phyloP scores from a whole-genome alignment of 1,140 invertebrate genomes.

The Sycobia sp. region DNA sequence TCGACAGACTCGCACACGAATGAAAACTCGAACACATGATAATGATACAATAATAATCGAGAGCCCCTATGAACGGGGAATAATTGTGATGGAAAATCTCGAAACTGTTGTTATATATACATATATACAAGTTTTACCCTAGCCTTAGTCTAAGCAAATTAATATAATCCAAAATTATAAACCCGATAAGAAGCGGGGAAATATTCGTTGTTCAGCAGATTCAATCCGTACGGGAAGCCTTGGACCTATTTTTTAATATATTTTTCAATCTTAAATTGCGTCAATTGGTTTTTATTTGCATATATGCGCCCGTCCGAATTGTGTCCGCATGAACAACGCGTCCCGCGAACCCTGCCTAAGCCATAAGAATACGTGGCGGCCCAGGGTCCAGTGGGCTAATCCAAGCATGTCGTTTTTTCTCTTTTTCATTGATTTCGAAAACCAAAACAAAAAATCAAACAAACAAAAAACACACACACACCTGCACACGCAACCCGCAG shows the following conservation, averaged over 20 bases:
- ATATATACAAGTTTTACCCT: conserved; percentile 3
- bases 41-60: conserved; percentile 12
- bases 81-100: conserved; percentile 19
- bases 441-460: no score
- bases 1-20: conserved; percentile 25
- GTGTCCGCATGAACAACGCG: no score
- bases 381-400: conserved; percentile 47
- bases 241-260: neutral
- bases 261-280: neutral
- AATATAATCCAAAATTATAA: neutral
- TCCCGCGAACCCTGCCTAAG: conserved; percentile 44
- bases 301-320: no score
- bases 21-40: neutral
- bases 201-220: neutral
- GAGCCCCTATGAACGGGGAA: conserved; percentile 42
- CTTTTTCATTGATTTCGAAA: no score
- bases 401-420: conserved; percentile 56
- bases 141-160: conserved; percentile 10
- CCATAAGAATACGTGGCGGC: conserved; percentile 52
- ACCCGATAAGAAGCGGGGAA: conserved; percentile 3
- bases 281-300: no score
- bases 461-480: no score
- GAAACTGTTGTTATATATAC: conserved; percentile 8
- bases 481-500: no score
- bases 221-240: no score